phyloP scores from a whole-genome alignment of 2,113 vertebrate species.

The Gallinago undulata region DNA sequence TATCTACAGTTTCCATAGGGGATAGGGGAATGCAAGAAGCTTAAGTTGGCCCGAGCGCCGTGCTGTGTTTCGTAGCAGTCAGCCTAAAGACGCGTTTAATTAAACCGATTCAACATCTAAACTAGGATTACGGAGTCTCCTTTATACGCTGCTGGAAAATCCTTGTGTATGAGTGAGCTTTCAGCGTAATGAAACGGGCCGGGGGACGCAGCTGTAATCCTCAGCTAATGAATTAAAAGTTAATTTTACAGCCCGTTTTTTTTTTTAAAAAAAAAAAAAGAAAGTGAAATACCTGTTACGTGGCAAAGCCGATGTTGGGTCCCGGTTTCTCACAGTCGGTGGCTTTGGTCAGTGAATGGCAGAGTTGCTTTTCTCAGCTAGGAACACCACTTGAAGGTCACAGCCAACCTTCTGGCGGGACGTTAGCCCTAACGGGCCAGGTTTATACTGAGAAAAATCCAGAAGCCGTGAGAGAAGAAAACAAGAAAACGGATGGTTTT shows the following conservation, averaged over 20 bases:
- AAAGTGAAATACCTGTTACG: background rate
- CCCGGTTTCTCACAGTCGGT: background rate
- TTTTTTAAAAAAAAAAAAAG: background rate
- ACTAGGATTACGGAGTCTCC: background rate
- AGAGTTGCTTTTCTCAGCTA: background rate
- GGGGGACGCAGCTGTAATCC: background rate
- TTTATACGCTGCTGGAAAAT: background rate
- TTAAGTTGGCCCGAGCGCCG: background rate
- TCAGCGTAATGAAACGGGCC: background rate
- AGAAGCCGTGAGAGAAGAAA: background rate
- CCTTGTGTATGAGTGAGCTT: background rate
- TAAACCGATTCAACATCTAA: background rate
- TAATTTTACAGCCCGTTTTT: background rate
- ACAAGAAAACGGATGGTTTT: constrained; percentile 3
- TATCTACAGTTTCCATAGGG: background rate
- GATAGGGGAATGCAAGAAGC: background rate
- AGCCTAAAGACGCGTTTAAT: constrained; percentile 12
- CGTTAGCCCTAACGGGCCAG: background rate
- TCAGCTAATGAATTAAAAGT: constrained; percentile 6
- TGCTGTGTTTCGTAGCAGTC: background rate
- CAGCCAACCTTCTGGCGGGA: background rate
- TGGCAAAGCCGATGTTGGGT: background rate
- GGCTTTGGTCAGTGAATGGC: background rate
- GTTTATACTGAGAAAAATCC: background rate
- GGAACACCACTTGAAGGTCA: background rate